Conservation (phyloP, 1,140 invertebrate genomes). For the Oppia nitens region DNA sequence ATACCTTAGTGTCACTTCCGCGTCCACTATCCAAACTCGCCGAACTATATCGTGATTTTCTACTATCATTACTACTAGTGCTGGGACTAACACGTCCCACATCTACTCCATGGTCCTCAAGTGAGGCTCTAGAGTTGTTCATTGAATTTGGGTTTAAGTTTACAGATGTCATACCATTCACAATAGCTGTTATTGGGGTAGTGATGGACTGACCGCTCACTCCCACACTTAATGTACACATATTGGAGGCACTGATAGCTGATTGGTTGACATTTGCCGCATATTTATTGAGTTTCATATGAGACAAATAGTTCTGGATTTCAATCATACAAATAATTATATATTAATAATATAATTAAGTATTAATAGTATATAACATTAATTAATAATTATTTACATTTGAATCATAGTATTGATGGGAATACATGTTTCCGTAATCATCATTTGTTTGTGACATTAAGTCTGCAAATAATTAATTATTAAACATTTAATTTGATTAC, state of each 20-base stretch:
- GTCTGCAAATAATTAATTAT: too few relatives aligned
- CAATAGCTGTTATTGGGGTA: not conserved
- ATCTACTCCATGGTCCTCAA: constrained; percentile 47
- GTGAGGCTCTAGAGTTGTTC: not conserved
- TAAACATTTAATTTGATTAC: too few relatives aligned
- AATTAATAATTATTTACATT: not conserved
- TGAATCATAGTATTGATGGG: not conserved
- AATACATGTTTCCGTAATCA: too few relatives aligned
- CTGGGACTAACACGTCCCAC: constrained; percentile 49
- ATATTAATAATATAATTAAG: not conserved
- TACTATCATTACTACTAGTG: constrained; percentile 30
- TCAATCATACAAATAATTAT: not conserved
- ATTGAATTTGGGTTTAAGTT: not conserved
- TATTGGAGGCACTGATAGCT: not conserved
- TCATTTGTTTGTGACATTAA: too few relatives aligned
- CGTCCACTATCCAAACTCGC: constrained; percentile 79
- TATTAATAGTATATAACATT: not conserved
- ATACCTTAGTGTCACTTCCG: constrained; percentile 25
- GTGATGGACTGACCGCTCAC: not conserved
- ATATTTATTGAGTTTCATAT: not conserved
- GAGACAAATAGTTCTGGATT: not conserved
- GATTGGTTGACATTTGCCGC: not conserved
- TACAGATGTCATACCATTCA: not conserved
- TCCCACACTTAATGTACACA: too few relatives aligned
- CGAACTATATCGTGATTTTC: constrained; percentile 50